These are phyloP conservation scores for Platycheirus rosarum DNA, from an alignment of 2,888 invertebrate species.

Conservation along the genomic window DNA sequence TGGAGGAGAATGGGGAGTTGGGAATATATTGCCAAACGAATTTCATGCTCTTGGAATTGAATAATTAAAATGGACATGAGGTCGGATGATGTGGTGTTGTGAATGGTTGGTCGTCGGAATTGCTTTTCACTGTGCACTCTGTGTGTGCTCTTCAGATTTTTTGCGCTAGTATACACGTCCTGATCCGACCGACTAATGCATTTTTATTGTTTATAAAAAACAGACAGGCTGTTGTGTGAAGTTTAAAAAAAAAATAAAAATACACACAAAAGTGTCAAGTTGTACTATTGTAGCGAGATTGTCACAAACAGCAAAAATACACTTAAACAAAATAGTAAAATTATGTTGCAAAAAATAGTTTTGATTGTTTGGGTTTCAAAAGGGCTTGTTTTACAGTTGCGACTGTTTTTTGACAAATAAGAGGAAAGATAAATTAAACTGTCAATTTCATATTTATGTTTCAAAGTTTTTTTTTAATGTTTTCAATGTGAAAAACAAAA, in stretches of 20 bases:
- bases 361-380: constrained; percentile 15
- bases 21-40: constrained; percentile 54
- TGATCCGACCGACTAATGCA: constrained; percentile 48
- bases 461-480: no score
- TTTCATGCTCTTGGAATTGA: constrained; percentile 68
- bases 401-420: no score
- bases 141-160: constrained; percentile 42
- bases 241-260: constrained; percentile 5
- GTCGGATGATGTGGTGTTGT: constrained; percentile 63
- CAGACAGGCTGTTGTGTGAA: neutral
- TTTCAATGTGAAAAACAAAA: no score
- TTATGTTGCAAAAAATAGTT: constrained; percentile 21
- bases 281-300: constrained; percentile 2
- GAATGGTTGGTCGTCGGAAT: constrained; percentile 42
- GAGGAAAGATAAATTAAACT: constrained; percentile 7
- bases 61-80: constrained; percentile 73
- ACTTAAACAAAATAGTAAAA: neutral
- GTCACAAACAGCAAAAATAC: neutral
- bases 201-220: constrained; percentile 63
- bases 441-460: neutral
- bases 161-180: neutral
- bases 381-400: no score
- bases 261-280: constrained; percentile 22
- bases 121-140: constrained; percentile 3
- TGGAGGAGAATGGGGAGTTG: neutral